These are phyloP conservation scores for Isurus oxyrinchus DNA, from an alignment of 2,113 vertebrate species.

Conservation along the genomic window DNA sequence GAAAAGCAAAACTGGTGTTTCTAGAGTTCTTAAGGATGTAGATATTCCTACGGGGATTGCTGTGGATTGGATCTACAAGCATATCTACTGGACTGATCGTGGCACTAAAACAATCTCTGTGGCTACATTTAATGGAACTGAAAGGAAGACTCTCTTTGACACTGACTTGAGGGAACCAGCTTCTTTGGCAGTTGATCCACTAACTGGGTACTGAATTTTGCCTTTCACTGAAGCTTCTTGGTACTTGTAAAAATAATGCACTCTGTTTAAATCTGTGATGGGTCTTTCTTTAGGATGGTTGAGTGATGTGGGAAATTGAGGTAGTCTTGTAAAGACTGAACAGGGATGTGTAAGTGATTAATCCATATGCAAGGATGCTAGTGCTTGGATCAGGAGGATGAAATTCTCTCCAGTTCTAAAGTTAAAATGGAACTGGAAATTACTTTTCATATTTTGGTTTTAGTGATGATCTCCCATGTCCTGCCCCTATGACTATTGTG, in stretches of 20 bases:
- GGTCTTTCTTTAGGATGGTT: background rate
- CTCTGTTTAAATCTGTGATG: background rate
- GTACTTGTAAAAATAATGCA: background rate
- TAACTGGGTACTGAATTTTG: background rate
- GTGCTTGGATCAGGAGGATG: too few species aligned
- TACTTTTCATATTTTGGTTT: too few species aligned
- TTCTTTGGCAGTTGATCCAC: conserved; percentile 36
- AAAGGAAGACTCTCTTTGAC: conserved; percentile 11
- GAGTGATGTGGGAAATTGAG: background rate
- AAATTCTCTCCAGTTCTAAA: too few species aligned
- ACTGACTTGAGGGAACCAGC: conserved; percentile 20
- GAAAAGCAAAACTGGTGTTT: background rate
- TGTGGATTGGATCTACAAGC: conserved; percentile 37
- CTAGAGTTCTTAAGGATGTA: background rate
- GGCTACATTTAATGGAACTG: background rate
- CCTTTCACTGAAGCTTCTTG: background rate
- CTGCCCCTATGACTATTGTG: background rate
- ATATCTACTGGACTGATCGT: conserved; percentile 34
- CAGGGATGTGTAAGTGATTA: too few species aligned
- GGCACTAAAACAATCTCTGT: conserved; percentile 18
- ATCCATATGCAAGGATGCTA: too few species aligned
- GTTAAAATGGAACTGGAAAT: too few species aligned
- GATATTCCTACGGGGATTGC: conserved; percentile 11
- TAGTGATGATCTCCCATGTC: background rate
- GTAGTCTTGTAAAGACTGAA: background rate